Conservation (phyloP, 2,888 invertebrate species). For the Microctonus aethiopoides region DNA sequence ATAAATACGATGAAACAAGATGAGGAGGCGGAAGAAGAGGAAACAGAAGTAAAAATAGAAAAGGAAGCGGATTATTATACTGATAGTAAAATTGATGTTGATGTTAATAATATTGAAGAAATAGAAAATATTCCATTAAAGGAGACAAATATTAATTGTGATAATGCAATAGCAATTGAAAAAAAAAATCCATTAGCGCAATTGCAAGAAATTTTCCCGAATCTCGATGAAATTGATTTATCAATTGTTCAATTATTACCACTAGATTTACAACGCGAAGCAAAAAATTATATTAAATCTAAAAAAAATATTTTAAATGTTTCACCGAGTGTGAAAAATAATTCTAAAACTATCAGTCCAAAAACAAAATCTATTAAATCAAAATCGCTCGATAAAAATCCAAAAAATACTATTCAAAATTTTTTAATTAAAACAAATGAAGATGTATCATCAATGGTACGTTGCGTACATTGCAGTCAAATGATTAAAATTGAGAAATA, state of each 20-base stretch:
- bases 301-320: slow-evolving; percentile 37
- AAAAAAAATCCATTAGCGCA: slow-evolving; percentile 38
- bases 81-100: slow-evolving; percentile 21
- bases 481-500: slow-evolving; percentile 73
- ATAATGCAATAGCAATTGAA: neutral
- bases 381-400: slow-evolving; percentile 42
- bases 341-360: slow-evolving; percentile 39
- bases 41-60: slow-evolving; percentile 51
- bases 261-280: slow-evolving; percentile 59
- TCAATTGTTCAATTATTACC: slow-evolving; percentile 65
- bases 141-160: neutral
- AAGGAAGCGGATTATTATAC: slow-evolving; percentile 35
- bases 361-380: slow-evolving; percentile 35
- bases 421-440: slow-evolving; percentile 67
- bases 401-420: slow-evolving; percentile 54
- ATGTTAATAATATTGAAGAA: slow-evolving; percentile 22
- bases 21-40: slow-evolving; percentile 38
- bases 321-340: slow-evolving; percentile 34
- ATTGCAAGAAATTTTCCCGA: slow-evolving; percentile 67
- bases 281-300: slow-evolving; percentile 49
- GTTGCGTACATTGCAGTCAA: slow-evolving; percentile 78
- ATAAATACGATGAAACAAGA: too few relatives aligned
- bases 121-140: neutral
- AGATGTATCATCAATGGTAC: slow-evolving; percentile 64
- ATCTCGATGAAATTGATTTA: slow-evolving; percentile 64